A percentile compares a stretch with the other conserved stretches of the same genome.
phyloP scores from a whole-genome alignment of 2,113 vertebrate genomes.

The Ictidomys tridecemlineatus region DNA sequence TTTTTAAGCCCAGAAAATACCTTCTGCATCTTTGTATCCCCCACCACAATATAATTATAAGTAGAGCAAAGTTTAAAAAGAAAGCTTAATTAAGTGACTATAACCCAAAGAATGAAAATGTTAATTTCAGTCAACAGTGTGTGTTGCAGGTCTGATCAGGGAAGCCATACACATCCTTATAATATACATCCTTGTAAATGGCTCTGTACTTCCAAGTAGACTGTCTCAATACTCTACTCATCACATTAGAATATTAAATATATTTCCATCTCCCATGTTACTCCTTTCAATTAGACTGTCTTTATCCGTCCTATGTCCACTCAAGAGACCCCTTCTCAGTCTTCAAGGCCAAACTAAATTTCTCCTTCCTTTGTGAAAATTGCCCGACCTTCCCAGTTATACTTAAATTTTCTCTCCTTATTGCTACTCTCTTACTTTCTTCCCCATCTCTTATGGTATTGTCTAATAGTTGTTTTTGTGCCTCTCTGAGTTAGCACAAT shows the following conservation, averaged over 20 bases:
- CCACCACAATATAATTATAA: constrained; percentile 37
- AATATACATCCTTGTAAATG: neutral
- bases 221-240: neutral
- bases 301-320: neutral
- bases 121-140: neutral
- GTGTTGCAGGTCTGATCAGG: neutral
- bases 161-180: neutral
- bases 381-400: neutral
- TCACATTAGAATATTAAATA: neutral
- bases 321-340: neutral
- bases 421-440: neutral
- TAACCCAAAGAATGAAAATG: neutral
- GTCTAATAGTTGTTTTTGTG: neutral
- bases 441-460: neutral
- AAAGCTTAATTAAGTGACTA: neutral
- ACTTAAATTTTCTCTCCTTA: neutral
- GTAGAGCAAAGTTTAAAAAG: neutral
- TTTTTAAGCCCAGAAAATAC: neutral
- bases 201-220: neutral
- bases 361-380: neutral
- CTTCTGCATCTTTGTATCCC: neutral
- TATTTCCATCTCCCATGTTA: neutral
- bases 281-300: neutral
- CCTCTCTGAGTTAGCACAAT: neutral
- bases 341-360: neutral